A percentile compares a stretch with the other conserved stretches of the same genome.
phyloP scores from a whole-genome alignment of 2,797 vertebrate species.

The Crax fasciolata region DNA sequence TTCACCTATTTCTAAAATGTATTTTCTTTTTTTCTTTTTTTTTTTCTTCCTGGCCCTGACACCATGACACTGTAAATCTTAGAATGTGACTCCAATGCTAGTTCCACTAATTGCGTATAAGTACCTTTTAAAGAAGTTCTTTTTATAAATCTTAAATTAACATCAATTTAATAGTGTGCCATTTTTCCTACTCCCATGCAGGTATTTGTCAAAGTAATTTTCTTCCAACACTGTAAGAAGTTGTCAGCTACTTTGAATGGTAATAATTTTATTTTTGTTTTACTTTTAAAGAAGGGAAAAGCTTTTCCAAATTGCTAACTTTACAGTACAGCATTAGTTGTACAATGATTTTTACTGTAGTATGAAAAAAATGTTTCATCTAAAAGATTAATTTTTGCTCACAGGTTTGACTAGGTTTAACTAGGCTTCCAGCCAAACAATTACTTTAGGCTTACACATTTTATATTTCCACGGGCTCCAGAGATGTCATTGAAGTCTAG shows the following conservation, averaged over 20 bases:
- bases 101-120: neutral
- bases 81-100: fast-evolving
- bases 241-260: neutral
- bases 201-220: neutral
- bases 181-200: neutral
- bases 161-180: neutral
- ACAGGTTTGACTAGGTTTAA: neutral
- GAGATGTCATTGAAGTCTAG: neutral
- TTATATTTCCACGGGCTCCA: neutral
- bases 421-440: constrained; percentile 9
- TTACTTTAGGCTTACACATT: constrained; percentile 21
- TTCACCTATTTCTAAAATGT: neutral
- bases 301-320: neutral
- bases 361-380: neutral
- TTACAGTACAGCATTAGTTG: neutral
- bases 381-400: constrained; percentile 43
- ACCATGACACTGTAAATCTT: neutral
- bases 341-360: neutral
- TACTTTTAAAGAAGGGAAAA: neutral
- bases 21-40: neutral
- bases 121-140: neutral
- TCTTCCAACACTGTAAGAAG: neutral
- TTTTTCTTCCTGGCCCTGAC: fast-evolving
- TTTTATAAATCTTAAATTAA: neutral
- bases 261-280: neutral